phyloP scores from a whole-genome alignment of 2,113 vertebrate genomes.

The Istiophorus platypterus region DNA sequence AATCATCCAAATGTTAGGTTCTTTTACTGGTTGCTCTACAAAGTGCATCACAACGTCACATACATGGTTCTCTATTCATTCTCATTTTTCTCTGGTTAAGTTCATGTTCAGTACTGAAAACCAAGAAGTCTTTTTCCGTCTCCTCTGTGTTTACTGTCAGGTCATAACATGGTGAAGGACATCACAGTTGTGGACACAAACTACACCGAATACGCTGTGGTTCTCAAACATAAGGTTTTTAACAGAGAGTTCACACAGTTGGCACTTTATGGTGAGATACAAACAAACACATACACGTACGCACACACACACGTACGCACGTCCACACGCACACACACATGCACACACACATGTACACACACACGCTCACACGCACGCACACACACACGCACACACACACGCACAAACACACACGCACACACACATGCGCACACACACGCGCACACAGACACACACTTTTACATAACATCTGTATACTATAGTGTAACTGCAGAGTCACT shows the following conservation, averaged over 20 bases:
- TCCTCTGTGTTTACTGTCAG: constrained; percentile 51
- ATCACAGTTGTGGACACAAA: constrained; percentile 86
- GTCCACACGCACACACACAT: too few species aligned
- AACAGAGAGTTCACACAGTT: constrained; percentile 83
- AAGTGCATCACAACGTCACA: neutral
- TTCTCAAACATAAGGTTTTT: constrained; percentile 84
- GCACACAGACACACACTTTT: neutral
- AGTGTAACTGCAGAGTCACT: neutral
- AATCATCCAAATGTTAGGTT: neutral
- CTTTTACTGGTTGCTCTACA: neutral
- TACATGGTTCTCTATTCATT: neutral
- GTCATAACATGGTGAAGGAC: constrained; percentile 83
- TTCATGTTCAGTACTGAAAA: neutral
- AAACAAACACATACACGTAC: neutral
- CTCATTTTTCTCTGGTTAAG: neutral
- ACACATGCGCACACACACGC: too few species aligned
- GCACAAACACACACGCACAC: too few species aligned
- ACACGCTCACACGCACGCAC: too few species aligned
- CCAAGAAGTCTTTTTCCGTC: neutral
- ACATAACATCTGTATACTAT: neutral
- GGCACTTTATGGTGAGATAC: constrained; percentile 82
- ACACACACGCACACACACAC: too few species aligned
- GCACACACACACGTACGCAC: too few species aligned
- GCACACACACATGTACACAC: too few species aligned
- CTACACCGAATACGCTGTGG: constrained; percentile 84